These are phyloP conservation scores for Platorchestia sp. DNA, from an alignment of 1,140 invertebrate species.

Conservation along the genomic window DNA sequence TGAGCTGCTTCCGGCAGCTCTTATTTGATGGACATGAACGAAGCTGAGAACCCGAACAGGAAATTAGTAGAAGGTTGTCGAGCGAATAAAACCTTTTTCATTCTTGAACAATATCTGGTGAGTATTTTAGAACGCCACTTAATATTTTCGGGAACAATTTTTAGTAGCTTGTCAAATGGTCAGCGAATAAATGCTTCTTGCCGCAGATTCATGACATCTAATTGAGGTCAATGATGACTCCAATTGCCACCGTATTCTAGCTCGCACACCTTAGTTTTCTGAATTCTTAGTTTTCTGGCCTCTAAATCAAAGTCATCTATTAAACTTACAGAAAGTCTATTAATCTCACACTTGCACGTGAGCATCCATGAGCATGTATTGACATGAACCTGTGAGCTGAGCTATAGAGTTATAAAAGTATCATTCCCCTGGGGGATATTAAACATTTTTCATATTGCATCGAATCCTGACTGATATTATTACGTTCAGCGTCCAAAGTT, in stretches of 20 bases:
- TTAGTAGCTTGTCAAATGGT: neutral
- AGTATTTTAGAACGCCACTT: neutral
- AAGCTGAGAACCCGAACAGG: too few species aligned
- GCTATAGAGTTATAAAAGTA: neutral
- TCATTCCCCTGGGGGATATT: neutral
- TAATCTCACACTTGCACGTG: neutral
- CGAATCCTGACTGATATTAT: neutral
- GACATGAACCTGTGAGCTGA: neutral
- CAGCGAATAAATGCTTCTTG: too few species aligned
- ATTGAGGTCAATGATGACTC: neutral
- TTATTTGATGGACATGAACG: neutral
- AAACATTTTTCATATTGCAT: neutral
- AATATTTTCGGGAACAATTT: neutral
- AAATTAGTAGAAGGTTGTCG: neutral
- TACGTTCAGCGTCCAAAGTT: neutral
- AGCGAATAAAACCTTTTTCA: too few species aligned
- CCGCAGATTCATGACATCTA: neutral
- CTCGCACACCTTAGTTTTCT: neutral
- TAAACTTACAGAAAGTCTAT: neutral
- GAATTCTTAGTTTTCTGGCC: neutral
- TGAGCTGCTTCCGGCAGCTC: neutral
- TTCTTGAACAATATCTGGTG: too few species aligned
- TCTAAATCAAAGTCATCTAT: neutral
- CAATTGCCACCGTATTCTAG: neutral
- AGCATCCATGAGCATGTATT: neutral